phyloP scores from a whole-genome alignment of 2,797 vertebrate species.

The Eurystomus glaucurus region DNA sequence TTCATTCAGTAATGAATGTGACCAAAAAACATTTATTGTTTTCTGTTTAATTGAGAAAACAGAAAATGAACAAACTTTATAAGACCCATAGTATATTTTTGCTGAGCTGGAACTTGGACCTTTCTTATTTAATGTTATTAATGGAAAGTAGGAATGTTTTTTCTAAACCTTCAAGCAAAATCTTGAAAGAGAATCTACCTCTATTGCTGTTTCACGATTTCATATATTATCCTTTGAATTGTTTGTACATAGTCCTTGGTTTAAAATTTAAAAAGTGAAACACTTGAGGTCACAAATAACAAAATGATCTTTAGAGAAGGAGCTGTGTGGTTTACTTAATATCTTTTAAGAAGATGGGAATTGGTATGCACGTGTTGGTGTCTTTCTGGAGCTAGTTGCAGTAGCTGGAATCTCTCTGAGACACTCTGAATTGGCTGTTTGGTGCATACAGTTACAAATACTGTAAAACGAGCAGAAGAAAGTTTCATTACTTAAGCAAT shows the following conservation, averaged over 20 bases:
- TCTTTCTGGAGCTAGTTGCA: not conserved
- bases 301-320: not conserved
- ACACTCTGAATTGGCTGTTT: not conserved
- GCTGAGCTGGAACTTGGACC: not conserved
- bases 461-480: not conserved
- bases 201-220: not conserved
- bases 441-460: not conserved
- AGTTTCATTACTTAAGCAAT: not conserved
- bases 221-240: not conserved
- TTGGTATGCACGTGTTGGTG: fast-evolving
- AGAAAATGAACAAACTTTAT: not conserved
- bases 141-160: not conserved
- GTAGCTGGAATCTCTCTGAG: not conserved
- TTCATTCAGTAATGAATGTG: not conserved
- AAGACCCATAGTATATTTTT: not conserved
- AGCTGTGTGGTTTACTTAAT: not conserved
- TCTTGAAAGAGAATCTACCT: too few relatives aligned
- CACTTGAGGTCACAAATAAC: not conserved
- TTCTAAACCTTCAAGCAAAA: not conserved
- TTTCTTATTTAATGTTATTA: not conserved
- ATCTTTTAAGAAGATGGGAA: not conserved
- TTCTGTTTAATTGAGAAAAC: not conserved
- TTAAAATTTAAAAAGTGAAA: not conserved
- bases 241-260: not conserved
- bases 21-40: not conserved